These are phyloP conservation scores for human (Homo sapiens) DNA, from an alignment of 2,113 vertebrate genomes.

Conservation along the genomic window DNA sequence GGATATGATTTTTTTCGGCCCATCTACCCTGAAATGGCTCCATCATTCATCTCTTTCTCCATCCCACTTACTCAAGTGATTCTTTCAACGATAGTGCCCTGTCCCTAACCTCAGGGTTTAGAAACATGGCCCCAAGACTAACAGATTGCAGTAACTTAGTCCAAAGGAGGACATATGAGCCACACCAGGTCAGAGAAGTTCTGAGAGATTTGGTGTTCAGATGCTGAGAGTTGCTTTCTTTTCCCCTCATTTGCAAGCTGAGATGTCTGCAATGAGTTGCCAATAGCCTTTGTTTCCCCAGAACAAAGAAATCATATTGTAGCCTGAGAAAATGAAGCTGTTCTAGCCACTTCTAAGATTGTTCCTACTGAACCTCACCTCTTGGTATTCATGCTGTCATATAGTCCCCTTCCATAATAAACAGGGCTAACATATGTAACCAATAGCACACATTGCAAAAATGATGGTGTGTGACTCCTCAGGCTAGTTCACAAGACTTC, in stretches of 20 bases:
- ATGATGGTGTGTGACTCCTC: neutral
- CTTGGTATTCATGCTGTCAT: too few species aligned
- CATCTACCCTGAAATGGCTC: neutral
- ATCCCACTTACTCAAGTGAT: neutral
- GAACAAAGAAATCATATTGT: neutral
- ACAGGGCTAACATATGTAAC: neutral
- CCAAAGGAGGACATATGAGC: neutral
- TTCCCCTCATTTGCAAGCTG: neutral
- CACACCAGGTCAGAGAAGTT: too few species aligned
- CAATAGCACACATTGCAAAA: neutral
- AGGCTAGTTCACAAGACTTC: neutral
- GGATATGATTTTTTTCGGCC: neutral
- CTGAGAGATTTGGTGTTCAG: neutral
- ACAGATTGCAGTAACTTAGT: neutral
- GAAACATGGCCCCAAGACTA: neutral
- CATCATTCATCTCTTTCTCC: neutral
- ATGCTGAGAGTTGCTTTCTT: neutral
- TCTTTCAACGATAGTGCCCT: fast-evolving
- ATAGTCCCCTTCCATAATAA: neutral
- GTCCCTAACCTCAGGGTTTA: fast-evolving
- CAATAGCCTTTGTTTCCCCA: neutral
- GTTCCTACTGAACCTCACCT: neutral
- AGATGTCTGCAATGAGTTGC: too few species aligned
- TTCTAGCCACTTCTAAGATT: neutral
- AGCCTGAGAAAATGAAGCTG: neutral